A percentile compares a stretch with the other conserved stretches of the same genome.
phyloP scores from a whole-genome alignment of 2,888 invertebrate genomes.

The Galeopsomyia nigrocyanea region DNA sequence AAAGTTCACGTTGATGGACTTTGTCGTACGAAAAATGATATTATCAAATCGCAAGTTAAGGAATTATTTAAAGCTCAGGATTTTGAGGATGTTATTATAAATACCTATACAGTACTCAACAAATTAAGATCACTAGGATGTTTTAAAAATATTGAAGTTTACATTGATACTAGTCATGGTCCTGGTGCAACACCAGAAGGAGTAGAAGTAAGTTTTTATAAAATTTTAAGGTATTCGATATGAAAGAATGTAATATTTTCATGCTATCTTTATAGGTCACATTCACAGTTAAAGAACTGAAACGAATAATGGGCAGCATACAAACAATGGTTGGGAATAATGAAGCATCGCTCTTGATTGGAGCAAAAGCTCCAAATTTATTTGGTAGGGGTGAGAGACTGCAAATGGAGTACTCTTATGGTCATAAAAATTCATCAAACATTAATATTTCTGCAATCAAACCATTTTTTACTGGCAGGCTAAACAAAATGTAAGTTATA shows the following conservation, averaged over 20 bases:
- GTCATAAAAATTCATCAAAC: conserved; percentile 85
- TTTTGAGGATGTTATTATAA: conserved; percentile 86
- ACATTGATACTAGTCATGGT: conserved; percentile 89
- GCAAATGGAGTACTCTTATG: conserved; percentile 87
- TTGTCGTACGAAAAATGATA: conserved; percentile 88
- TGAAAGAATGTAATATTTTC: conserved; percentile 12
- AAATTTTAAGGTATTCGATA: conserved; percentile 25
- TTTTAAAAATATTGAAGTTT: conserved; percentile 87
- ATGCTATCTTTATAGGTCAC: conserved; percentile 75
- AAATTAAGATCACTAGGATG: conserved; percentile 88
- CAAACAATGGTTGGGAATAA: conserved; percentile 92
- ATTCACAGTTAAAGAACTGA: conserved; percentile 87
- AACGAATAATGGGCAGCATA: conserved; percentile 85
- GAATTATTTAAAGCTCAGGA: conserved; percentile 87
- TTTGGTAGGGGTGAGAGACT: conserved; percentile 89
- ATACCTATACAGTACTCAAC: conserved; percentile 78
- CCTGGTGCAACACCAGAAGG: conserved; percentile 83
- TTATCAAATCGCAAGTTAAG: conserved; percentile 82
- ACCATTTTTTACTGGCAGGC: conserved; percentile 81
- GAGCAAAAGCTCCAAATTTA: conserved; percentile 85
- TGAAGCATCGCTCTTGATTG: conserved; percentile 86
- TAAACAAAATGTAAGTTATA: conserved; percentile 76
- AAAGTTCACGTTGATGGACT: conserved; percentile 89
- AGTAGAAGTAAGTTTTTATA: conserved; percentile 75
- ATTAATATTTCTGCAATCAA: conserved; percentile 86